These are phyloP conservation scores for Pteronura brasiliensis DNA, from an alignment of 2,113 vertebrate species.

Conservation along the genomic window DNA sequence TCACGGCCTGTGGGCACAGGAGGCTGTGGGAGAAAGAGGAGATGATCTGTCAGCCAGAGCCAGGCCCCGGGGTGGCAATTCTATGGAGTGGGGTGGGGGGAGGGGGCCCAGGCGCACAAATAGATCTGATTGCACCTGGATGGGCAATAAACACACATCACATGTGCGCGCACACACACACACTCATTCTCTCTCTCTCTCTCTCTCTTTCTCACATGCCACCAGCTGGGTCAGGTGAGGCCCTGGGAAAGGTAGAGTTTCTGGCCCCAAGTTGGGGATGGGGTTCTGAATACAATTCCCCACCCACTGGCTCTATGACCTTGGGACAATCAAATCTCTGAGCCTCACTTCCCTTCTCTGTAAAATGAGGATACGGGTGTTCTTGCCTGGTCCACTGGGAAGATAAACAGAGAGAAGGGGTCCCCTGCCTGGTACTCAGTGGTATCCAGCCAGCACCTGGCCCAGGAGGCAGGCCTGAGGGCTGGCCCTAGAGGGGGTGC, in stretches of 20 bases:
- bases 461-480: not conserved
- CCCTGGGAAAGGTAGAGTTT: not conserved
- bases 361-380: not conserved
- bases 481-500: too few relatives aligned
- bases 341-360: not conserved
- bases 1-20: conserved; percentile 17
- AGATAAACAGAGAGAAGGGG: not conserved
- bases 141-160: not conserved
- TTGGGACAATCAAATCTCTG: not conserved
- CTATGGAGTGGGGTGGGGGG: not conserved
- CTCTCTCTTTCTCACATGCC: not conserved
- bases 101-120: not conserved
- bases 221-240: not conserved
- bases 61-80: accelerated
- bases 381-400: not conserved
- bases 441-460: not conserved
- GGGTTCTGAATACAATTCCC: too few relatives aligned
- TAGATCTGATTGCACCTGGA: not conserved
- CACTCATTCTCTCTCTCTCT: not conserved
- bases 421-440: accelerated
- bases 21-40: conserved; percentile 45
- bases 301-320: not conserved
- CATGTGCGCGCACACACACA: not conserved
- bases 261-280: not conserved
- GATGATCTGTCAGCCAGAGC: not conserved